Conservation (phyloP, 2,797 vertebrate species). For the Crypturellus tataupa region DNA sequence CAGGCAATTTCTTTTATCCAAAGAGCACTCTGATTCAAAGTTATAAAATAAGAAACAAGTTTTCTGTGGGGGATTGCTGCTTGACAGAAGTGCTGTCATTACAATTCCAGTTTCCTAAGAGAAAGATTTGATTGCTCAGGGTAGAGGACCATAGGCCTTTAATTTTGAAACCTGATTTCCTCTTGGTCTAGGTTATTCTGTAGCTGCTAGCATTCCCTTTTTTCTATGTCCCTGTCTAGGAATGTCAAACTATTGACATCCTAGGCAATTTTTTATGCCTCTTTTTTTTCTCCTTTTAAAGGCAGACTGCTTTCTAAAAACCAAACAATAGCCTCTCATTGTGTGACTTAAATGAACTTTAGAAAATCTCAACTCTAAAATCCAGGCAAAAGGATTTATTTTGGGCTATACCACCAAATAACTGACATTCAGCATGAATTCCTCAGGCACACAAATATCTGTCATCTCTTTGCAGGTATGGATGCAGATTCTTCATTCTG, state of each 20-base stretch:
- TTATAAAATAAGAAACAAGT: not conserved
- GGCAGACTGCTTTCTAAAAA: not conserved
- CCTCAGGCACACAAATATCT: not conserved
- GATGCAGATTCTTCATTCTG: not conserved
- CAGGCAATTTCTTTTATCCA: not conserved
- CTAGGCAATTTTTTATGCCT: no score
- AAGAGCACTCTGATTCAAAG: not conserved
- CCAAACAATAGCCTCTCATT: not conserved
- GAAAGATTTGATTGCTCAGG: not conserved
- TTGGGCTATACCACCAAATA: not conserved
- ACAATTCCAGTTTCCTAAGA: not conserved
- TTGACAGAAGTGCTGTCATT: not conserved
- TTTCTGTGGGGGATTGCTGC: not conserved
- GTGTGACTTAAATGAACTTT: not conserved
- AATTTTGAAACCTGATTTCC: not conserved
- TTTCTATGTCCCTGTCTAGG: no score
- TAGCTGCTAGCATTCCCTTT: not conserved
- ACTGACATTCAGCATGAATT: not conserved
- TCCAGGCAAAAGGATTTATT: not conserved
- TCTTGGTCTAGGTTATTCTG: not conserved
- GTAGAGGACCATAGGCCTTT: not conserved
- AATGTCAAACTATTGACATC: no score
- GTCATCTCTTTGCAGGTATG: not conserved
- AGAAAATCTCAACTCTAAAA: not conserved
- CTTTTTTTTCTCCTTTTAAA: no score